A percentile compares a stretch with the other conserved stretches of the same genome.
phyloP scores from a whole-genome alignment of 2,113 vertebrate genomes.

The Lipotes vexillifer region DNA sequence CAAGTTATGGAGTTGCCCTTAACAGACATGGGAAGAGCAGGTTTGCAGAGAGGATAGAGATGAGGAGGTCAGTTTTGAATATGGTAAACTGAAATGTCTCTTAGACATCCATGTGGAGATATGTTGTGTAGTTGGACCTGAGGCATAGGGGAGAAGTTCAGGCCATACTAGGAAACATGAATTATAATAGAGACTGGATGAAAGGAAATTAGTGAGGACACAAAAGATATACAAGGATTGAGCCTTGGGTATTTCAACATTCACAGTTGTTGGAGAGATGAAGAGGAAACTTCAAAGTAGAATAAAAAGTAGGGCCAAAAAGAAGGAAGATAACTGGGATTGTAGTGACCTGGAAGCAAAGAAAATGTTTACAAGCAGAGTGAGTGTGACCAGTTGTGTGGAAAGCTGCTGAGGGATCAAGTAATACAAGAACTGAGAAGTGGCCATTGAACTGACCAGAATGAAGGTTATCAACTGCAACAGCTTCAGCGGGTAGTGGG shows the following conservation, averaged over 20 bases:
- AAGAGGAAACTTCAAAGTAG: not conserved
- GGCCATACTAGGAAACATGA: not conserved
- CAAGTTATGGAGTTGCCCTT: not conserved
- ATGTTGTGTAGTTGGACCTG: not conserved
- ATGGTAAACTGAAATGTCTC: not conserved
- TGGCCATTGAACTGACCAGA: not conserved
- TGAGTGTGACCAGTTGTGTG: not conserved
- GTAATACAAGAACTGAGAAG: not conserved
- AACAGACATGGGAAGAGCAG: not conserved
- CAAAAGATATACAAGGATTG: not conserved
- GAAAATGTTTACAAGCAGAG: not conserved
- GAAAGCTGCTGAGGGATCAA: not conserved
- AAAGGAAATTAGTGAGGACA: not conserved
- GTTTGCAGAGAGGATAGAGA: not conserved
- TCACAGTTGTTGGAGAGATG: not conserved
- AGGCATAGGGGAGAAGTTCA: not conserved
- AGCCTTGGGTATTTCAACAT: not conserved
- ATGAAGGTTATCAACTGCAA: not conserved
- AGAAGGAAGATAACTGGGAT: not conserved
- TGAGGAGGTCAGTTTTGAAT: not conserved
- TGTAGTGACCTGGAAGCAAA: not conserved
- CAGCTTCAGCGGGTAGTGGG: not conserved
- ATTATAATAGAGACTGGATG: not conserved
- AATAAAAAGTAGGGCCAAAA: not conserved
- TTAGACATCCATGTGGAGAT: not conserved